Evolutionary conservation across 2,888 invertebrate species (phyloP), one percentile per base, ranked within the genome.

Genomic region (Apotomis betuletana): DNA sequence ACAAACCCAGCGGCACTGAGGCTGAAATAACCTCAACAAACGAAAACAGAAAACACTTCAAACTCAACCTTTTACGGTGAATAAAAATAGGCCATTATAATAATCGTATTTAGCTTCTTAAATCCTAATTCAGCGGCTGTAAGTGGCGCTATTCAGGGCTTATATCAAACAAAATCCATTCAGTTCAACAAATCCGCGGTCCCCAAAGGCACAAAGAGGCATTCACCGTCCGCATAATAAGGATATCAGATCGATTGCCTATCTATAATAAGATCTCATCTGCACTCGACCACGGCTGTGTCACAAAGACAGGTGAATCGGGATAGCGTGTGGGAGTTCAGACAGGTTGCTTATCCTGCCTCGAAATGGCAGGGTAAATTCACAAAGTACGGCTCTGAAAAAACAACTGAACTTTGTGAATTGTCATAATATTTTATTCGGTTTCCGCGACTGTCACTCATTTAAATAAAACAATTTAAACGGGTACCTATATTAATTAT

Each of bases 211-310:
- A 69, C 65, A 62, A 68, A 70, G 36, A 38, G 46, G 60, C 9
- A 52, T 69, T 68, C 67, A 65, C 62, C 63, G 38, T 46, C 67
- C 67, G 72, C 54, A 62, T 65, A 71, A 71, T 71, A 73, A 69
- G 58, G 72, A 67, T 75, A 70, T 74, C 73, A 46, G 64, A 67
- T 69, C 71, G 67, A 70, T 69, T 68, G 62, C 77, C 79, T 78
- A 87, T 87, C 87, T 87, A 85, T 87, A 87, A 87, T 87, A 85
- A 85, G 87, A 87, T 87, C 87, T 85, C 78, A 78, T 78, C 77
- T 81, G 77, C 78, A 82, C 83, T 79, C 77, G 80, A 82, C 83
- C 79, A 80, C 75, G 76, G 77, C 82, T 82, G 81, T 81, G 81
- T 82, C 79, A 78, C 75, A 75, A 78, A 78, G 79, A 27, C 12